phyloP scores from a whole-genome alignment of 2,888 invertebrate species.

The Pandemis heparana region DNA sequence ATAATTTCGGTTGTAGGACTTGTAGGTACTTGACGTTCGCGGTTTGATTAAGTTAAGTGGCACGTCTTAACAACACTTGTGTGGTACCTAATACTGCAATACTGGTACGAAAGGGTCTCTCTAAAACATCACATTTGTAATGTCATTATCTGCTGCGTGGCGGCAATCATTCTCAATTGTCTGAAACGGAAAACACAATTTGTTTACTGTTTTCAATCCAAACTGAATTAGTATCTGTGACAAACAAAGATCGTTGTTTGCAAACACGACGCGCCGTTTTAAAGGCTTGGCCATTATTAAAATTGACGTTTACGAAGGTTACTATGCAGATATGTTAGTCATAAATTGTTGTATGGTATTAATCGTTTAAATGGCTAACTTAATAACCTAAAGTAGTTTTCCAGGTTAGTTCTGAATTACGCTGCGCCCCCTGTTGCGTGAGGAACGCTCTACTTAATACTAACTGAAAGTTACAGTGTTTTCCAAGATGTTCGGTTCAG shows the following conservation, averaged over 20 bases:
- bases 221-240: conserved; percentile 18
- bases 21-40: too few relatives aligned
- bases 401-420: background rate
- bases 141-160: conserved; percentile 9
- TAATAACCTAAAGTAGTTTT: background rate
- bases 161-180: conserved; percentile 26
- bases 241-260: conserved; percentile 13
- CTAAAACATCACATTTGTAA: conserved; percentile 19
- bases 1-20: background rate
- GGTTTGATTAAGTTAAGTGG: background rate
- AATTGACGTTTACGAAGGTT: background rate
- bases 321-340: background rate
- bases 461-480: background rate
- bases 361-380: background rate
- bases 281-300: background rate
- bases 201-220: conserved; percentile 28
- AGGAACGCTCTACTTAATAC: background rate
- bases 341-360: background rate
- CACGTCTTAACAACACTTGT: background rate
- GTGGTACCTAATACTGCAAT: too few relatives aligned
- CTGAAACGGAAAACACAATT: conserved; percentile 36
- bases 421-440: background rate
- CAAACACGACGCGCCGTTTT: conserved; percentile 7
- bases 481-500: background rate
- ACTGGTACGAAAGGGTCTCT: background rate